Percentiles rank a stretch among this genome's conserved stretches.
Evolutionary conservation across 2,113 vertebrate genomes (phyloP).

Genomic region (Arvicanthis niloticus): DNA sequence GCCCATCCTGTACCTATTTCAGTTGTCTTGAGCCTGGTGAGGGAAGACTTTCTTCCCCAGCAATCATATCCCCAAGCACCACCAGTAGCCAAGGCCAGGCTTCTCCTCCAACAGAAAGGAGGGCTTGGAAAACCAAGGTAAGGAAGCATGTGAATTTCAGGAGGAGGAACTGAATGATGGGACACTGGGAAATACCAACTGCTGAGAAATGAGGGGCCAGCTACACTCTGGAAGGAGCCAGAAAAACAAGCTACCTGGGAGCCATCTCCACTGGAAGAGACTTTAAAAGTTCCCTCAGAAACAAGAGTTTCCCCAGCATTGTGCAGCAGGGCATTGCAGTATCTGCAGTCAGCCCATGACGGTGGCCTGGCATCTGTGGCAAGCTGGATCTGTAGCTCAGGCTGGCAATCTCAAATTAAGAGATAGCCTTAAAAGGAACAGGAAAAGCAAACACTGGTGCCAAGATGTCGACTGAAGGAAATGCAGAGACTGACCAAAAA

Average conservation of each 20-base stretch:
- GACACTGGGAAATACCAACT: neutral
- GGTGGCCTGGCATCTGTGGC: accelerated
- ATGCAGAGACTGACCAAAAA: neutral
- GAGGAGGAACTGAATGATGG: too few relatives aligned
- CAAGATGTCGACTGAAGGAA: neutral
- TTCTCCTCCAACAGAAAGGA: neutral
- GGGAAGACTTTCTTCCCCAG: neutral
- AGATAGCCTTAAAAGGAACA: neutral
- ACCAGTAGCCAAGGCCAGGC: neutral
- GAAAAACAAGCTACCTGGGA: neutral
- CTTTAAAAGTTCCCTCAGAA: neutral
- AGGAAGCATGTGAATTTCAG: neutral
- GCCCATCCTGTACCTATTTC: neutral
- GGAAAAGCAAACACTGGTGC: neutral
- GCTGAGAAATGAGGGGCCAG: neutral
- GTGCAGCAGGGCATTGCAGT: neutral
- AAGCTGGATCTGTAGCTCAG: neutral
- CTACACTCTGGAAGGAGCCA: accelerated
- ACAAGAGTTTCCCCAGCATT: neutral
- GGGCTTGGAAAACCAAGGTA: neutral
- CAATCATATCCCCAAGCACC: too few relatives aligned
- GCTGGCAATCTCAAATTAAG: neutral
- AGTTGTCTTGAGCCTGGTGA: neutral
- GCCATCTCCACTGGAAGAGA: neutral
- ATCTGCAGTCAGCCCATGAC: accelerated